Evolutionary conservation across 2,888 invertebrate species (phyloP).

Genomic region (Dynastes tityus): DNA sequence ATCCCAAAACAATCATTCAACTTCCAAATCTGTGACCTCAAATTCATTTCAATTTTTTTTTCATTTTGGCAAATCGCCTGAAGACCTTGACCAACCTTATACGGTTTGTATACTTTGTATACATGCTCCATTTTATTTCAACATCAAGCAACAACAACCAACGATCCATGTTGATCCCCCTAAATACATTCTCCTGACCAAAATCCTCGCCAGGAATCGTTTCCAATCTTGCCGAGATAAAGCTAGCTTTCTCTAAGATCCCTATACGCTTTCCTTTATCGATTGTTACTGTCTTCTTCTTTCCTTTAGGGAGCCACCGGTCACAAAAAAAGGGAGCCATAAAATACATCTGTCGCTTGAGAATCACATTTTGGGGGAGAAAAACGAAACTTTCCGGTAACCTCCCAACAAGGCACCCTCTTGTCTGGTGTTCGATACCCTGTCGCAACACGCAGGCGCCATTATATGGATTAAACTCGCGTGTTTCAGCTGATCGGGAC

Average conservation of each 20-base stretch:
- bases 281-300: not conserved
- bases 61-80: not conserved
- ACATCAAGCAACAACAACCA: not conserved
- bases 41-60: not conserved
- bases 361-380: not conserved
- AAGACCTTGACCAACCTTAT: not conserved
- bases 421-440: constrained; percentile 24
- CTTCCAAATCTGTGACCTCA: too few relatives aligned
- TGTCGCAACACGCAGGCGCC: constrained; percentile 35
- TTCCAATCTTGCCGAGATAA: not conserved
- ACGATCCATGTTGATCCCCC: not conserved
- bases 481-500: constrained; percentile 48
- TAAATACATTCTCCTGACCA: not conserved
- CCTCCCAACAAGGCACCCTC: constrained; percentile 30
- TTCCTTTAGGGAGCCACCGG: not conserved
- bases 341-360: constrained; percentile 24
- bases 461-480: constrained; percentile 42
- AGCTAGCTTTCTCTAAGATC: not conserved
- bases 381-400: too few relatives aligned
- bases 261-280: not conserved
- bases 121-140: not conserved
- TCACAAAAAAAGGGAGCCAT: not conserved
- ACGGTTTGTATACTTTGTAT: not conserved
- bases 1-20: too few relatives aligned
- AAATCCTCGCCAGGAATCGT: not conserved